Conservation (phyloP, 2,888 invertebrate genomes). For the Ethmia dodecea region DNA sequence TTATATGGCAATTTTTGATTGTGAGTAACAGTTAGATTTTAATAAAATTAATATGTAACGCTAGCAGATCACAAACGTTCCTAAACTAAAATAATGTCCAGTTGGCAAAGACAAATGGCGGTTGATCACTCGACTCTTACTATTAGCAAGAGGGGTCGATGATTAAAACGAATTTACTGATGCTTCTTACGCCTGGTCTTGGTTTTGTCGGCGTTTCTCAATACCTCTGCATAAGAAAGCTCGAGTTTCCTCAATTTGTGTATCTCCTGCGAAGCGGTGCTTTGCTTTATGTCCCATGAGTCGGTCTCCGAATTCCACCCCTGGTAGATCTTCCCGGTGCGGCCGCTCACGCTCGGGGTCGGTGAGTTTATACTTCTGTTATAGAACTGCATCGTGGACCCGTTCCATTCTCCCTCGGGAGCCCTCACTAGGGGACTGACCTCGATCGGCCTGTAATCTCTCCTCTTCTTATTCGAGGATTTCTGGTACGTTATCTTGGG, state of each 20-base stretch:
- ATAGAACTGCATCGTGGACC: conserved; percentile 83
- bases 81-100: conserved; percentile 67
- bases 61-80: conserved; percentile 75
- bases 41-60: conserved; percentile 55
- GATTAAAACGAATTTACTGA: conserved; percentile 55
- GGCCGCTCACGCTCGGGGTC: conserved; percentile 74
- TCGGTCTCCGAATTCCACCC: conserved; percentile 70
- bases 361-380: conserved; percentile 79
- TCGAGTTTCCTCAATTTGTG: conserved; percentile 89
- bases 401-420: conserved; percentile 80
- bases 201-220: conserved; percentile 82
- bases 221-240: conserved; percentile 90
- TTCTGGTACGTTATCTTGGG: conserved; percentile 80
- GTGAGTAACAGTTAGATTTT: conserved; percentile 47
- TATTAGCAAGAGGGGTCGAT: conserved; percentile 57
- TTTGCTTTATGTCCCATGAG: conserved; percentile 74
- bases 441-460: conserved; percentile 77
- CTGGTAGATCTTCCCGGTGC: conserved; percentile 67
- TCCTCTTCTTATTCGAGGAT: conserved; percentile 74
- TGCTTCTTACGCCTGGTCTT: conserved; percentile 72
- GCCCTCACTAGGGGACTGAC: conserved; percentile 66
- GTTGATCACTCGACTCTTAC: conserved; percentile 65
- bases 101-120: conserved; percentile 75
- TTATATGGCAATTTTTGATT: conserved; percentile 69
- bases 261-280: conserved; percentile 89